Evolutionary conservation across 2,888 invertebrate species (phyloP), one percentile per base, ranked within the genome.

Genomic region (Drosophila borborema): DNA sequence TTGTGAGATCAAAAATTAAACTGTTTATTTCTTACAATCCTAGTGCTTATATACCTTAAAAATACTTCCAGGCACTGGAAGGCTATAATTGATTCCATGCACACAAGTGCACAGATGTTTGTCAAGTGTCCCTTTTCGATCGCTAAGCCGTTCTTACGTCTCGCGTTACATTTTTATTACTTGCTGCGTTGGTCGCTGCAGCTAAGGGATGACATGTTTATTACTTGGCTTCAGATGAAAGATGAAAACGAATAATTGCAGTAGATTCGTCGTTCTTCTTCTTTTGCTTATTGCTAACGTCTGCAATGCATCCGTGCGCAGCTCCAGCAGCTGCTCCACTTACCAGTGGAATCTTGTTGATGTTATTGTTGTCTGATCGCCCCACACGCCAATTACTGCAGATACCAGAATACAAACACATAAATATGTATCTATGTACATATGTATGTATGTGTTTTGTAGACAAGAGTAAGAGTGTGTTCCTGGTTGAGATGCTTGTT

Each of bases 331-430:
- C 46, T 72, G 76, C 61, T 61, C 65, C 72, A 77, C 54, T 77
- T 77, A 41, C 59, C 14, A 59, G 28, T 49, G 66, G 46, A 48
- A 31, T 48, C 40, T 64, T 58, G 12, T 5, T 58, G 53, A 23
- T 59, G 28, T 48, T 62, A 34, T 49, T 58, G 49, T 65, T 46
- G 76, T 41, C 40, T 75, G 77, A 66, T 72, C 69, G 61, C 72
- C 67, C n/a, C 70, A 81, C 74, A 82, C 78, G 74, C 53, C 79
- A 73, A 58, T 79, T 79, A 71, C 62, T 49, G 34, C 40, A 59
- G 78, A 73, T 77, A 34, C 48, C 31, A 51, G 49, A 51, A 31
- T 12, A 64, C 20, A 31, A 3, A 64, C 20, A 41, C 3, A 31
- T 28, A 40, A 14, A 40, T 3, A 46, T 23, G 23, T 14, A 16